A percentile compares a stretch with the other conserved stretches of the same genome.
Conservation (phyloP, 2,888 invertebrate species). For the Coelopa pilipes region DNA sequence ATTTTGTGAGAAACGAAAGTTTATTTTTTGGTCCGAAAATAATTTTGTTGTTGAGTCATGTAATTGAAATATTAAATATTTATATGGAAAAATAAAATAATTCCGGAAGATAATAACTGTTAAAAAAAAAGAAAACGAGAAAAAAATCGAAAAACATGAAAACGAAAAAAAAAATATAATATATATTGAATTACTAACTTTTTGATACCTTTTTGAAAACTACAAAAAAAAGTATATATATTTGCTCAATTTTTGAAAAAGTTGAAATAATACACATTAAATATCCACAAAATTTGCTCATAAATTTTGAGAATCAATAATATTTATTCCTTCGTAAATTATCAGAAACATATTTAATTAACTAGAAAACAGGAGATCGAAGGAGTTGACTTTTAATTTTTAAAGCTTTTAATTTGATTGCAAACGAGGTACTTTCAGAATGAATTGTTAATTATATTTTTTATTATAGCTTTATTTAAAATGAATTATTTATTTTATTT, state of each 20-base stretch:
- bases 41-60: conserved; percentile 10
- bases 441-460: conserved; percentile 26
- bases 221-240: conserved; percentile 22
- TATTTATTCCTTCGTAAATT: not conserved
- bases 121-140: conserved; percentile 12
- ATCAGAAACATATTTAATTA: not conserved
- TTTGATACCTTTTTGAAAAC: conserved; percentile 29
- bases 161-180: conserved; percentile 20
- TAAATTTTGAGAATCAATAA: too few relatives aligned
- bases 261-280: conserved; percentile 2
- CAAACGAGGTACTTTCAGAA: conserved; percentile 9
- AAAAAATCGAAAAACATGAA: conserved; percentile 24
- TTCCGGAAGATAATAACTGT: not conserved
- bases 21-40: conserved; percentile 18
- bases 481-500: conserved; percentile 41
- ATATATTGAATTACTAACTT: conserved; percentile 29
- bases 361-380: not conserved
- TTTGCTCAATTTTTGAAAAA: conserved; percentile 25
- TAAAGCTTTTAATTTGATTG: conserved; percentile 5
- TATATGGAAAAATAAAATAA: conserved; percentile 5
- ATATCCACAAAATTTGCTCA: not conserved
- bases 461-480: conserved; percentile 30
- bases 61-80: conserved; percentile 5
- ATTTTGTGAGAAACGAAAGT: not conserved
- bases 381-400: not conserved